Evolutionary conservation across 2,797 vertebrate species (phyloP), one percentile per base, ranked within the genome.

Genomic region (Odontamblyopus rebecca): DNA sequence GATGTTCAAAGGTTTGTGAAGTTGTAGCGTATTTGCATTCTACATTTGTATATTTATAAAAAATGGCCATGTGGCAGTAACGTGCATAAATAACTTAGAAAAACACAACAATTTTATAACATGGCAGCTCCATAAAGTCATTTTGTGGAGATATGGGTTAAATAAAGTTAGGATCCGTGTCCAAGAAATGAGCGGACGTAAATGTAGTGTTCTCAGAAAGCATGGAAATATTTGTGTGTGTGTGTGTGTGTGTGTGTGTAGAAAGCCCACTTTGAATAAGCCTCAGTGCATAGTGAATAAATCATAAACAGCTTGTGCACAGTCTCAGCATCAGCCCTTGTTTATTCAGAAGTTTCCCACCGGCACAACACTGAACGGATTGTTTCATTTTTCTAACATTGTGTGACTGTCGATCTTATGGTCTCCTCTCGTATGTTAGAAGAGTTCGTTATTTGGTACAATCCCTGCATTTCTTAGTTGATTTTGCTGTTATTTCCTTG

Each of bases 281-380:
- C 70, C 76, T 61, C 11, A 0, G 54, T 79, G 82, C 85, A 82
- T 74, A 72, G 90, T 95, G 93, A 95, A 95, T 94, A 95, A 94
- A 94, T 93, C 81, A 96, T 93, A 93, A 95, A 93, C 87, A 91
- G 70, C 78, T 93, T 68, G 80, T 81, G 81, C 81, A 84, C 64
- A 82, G 83, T 77, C 15, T 82, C 6, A 35, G 61, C 61, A 75
- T 80, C 54, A 66, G 56, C 71, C 73, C 35, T 16, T 27, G 2
- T 60, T 53, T 61, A 23, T 66, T 71, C n/a, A 44, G 16, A 18
- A 48, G 63, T 66, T 15, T 63, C 54, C 23, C 19, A 57, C 23
- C 5, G n/a, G 54, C 7, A 35, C 35, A 57, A 57, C 54, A 27
- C 54, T 26, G 3, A 26, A 26, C 54, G 2, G 23, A 26, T n/a